phyloP scores from a whole-genome alignment of 2,797 vertebrate species.

The Dryobates pubescens region DNA sequence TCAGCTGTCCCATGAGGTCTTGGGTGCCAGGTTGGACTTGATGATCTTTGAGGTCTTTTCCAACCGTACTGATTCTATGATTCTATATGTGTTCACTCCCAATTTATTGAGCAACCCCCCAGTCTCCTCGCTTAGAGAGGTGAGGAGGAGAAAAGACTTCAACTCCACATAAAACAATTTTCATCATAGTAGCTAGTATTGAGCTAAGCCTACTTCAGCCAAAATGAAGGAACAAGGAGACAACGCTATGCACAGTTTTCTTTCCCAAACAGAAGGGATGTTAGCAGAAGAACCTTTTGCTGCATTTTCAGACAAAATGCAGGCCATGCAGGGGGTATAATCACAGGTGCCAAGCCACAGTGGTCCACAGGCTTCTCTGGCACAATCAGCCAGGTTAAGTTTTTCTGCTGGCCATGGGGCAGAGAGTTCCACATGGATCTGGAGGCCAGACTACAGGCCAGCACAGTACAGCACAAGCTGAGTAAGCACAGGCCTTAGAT shows the following conservation, averaged over 20 bases:
- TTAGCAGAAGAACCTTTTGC: not conserved
- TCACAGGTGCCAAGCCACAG: accelerated
- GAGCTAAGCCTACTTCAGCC: not conserved
- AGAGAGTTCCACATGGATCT: accelerated
- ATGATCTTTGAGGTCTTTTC: too few relatives aligned
- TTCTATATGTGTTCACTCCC: not conserved
- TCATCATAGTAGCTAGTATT: not conserved
- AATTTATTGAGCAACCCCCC: too few relatives aligned
- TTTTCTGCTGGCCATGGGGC: accelerated
- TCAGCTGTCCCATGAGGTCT: not conserved
- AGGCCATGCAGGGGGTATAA: accelerated
- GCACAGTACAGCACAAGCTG: not conserved
- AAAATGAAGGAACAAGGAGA: not conserved
- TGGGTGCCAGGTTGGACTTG: too few relatives aligned
- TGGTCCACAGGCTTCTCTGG: not conserved
- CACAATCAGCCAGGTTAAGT: accelerated
- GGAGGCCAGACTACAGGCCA: not conserved
- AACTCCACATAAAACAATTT: too few relatives aligned
- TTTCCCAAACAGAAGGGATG: not conserved
- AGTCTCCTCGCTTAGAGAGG: not conserved
- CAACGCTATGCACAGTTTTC: not conserved
- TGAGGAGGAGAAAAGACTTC: not conserved
- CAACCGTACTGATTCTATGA: too few relatives aligned
- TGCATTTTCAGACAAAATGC: not conserved
- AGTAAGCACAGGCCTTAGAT: not conserved